phyloP scores from a whole-genome alignment of 2,113 vertebrate genomes.

The Peromyscus californicus region DNA sequence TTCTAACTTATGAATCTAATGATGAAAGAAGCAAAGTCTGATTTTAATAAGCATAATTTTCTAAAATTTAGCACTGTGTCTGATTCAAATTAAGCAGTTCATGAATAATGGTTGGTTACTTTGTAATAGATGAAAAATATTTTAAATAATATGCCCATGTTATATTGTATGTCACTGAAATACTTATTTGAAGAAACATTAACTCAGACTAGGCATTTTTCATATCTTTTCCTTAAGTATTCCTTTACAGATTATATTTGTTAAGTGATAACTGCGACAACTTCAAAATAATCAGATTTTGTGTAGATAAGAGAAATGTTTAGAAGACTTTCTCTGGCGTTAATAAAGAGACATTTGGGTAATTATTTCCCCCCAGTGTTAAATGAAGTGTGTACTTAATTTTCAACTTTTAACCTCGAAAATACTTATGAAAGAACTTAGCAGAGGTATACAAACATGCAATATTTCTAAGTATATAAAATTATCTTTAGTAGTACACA shows the following conservation, averaged over 20 bases:
- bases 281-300: neutral
- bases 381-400: neutral
- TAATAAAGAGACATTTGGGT: neutral
- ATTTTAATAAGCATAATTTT: neutral
- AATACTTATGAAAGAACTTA: neutral
- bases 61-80: neutral
- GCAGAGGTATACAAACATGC: neutral
- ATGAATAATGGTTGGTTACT: conserved; percentile 13
- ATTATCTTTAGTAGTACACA: neutral
- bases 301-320: neutral
- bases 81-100: neutral
- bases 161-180: neutral
- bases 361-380: conserved; percentile 14
- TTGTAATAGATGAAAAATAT: conserved; percentile 17
- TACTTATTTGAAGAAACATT: neutral
- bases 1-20: conserved; percentile 31
- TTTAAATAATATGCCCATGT: neutral
- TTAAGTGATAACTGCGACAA: conserved; percentile 1
- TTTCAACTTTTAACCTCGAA: conserved; percentile 13
- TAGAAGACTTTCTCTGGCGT: conserved; percentile 5
- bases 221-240: neutral
- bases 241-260: neutral
- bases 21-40: neutral
- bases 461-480: neutral
- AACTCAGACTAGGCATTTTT: conserved; percentile 38